phyloP scores from a whole-genome alignment of 92 coral and sea anemone genomes.

The Diadumene lineata region DNA sequence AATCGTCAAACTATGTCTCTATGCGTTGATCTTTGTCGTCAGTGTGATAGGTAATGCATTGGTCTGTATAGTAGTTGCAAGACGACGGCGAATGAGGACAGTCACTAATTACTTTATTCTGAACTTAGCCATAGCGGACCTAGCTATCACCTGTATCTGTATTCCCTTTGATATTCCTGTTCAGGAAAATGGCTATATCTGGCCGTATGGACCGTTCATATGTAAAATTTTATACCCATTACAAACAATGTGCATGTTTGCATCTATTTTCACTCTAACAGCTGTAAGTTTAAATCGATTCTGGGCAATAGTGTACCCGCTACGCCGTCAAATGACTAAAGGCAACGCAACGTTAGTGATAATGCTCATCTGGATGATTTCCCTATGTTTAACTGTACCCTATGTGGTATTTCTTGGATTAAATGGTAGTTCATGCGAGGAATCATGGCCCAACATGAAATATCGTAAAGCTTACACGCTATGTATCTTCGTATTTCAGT shows the following conservation, averaged over 20 bases:
- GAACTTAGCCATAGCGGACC: conserved; percentile 89
- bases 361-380: conserved; percentile 64
- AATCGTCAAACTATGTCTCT: conserved; percentile 71
- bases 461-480: conserved; percentile 77
- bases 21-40: conserved; percentile 81
- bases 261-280: conserved; percentile 87
- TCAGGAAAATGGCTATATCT: conserved; percentile 74
- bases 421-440: conserved; percentile 47
- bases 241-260: conserved; percentile 87
- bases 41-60: conserved; percentile 85
- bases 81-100: conserved; percentile 89
- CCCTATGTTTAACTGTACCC: conserved; percentile 57
- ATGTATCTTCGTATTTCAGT: conserved; percentile 74
- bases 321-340: conserved; percentile 74
- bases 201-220: conserved; percentile 88
- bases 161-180: conserved; percentile 94
- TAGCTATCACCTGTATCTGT: conserved; percentile 85
- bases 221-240: conserved; percentile 84
- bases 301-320: conserved; percentile 93
- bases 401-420: conserved; percentile 57
- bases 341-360: conserved; percentile 52
- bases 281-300: conserved; percentile 92
- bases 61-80: conserved; percentile 85
- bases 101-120: conserved; percentile 93
- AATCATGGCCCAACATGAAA: conserved; percentile 68